Evolutionary conservation across 2,888 invertebrate species (phyloP), one percentile per base, ranked within the genome.

Genomic region (Heterodera filipjevi): DNA sequence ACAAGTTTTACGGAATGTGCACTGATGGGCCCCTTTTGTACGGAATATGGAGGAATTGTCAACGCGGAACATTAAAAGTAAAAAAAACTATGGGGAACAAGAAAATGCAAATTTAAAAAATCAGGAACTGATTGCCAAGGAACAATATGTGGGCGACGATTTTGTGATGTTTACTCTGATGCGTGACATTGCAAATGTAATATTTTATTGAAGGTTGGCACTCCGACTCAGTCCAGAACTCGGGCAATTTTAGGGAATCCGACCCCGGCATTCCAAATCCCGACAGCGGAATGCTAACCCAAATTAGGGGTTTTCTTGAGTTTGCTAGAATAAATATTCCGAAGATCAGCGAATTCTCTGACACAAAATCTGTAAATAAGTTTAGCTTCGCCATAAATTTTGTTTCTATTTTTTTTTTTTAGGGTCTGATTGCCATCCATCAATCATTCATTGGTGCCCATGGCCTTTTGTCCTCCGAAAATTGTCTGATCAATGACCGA

Each of bases 11-110:
- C 44, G 87, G 87, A 0, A 30, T 87, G 64, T 86, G 85, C 32
- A 81, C 87, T 53, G 87, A 87, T 71, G 84, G 82, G 1, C 82
- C 84, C 0, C 66, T 83, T 66, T 46, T 86, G 35, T 82, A 84
- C 32, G 79, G 85, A 10, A 80, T 87, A 8, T 87, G 87, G 87
- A 86, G 85, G 76, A 84, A 83, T 81, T 88, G 87, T 78, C 81
- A 81, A 71, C 76, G 87, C 27, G 85, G 84, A 8, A 80, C 74
- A 59, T 71, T 82, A 19, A 78, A 84, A 71, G 80, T 79, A 3
- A 14, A 49, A 19, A 49, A 8, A 19, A 16, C 3, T 49, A 49
- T 49, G 10, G 39, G 39, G 12, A 39, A 39, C 39, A 39, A 12
- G 6, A 39, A 39, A 10, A 39, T 39, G 16, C 49, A 49, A 12